Evolutionary conservation across 2,888 invertebrate species (phyloP).

Genomic region (Tetanocera ferruginea): DNA sequence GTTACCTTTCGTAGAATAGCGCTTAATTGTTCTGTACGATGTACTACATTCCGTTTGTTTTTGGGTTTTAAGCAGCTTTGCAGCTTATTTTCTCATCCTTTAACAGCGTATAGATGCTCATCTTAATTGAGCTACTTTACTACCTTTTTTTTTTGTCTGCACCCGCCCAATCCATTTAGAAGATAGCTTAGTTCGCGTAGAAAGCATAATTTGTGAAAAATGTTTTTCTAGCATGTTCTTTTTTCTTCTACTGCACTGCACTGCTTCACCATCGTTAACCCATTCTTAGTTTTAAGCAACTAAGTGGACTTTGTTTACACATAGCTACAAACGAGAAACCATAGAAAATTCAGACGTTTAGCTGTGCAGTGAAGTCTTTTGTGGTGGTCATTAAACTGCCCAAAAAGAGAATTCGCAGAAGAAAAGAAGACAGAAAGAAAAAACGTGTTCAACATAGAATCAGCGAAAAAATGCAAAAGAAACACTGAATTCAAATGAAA

Average conservation of each 20-base stretch:
- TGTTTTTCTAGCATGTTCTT: neutral
- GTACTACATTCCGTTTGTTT: too few relatives aligned
- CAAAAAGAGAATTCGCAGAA: conserved; percentile 10
- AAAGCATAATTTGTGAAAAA: too few relatives aligned
- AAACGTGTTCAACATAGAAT: neutral
- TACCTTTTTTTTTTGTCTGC: too few relatives aligned
- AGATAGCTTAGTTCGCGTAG: too few relatives aligned
- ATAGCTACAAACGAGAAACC: too few relatives aligned
- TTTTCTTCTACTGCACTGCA: neutral
- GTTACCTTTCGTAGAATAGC: too few relatives aligned
- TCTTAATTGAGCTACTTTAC: neutral
- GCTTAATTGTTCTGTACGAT: too few relatives aligned
- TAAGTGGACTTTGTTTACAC: too few relatives aligned
- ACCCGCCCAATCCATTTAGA: too few relatives aligned
- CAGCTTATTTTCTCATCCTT: neutral
- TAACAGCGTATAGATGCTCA: neutral
- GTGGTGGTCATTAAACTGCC: conserved; percentile 36
- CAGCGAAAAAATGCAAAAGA: neutral
- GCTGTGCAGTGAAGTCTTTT: neutral
- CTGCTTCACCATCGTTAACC: neutral
- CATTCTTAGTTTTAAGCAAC: too few relatives aligned
- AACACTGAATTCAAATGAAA: neutral
- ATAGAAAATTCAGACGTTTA: neutral
- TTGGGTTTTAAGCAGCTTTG: neutral
- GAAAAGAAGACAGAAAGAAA: neutral